Percentiles rank a stretch among this genome's conserved stretches.
phyloP scores from a whole-genome alignment of 2,113 vertebrate species.

The Oryzias melastigma region DNA sequence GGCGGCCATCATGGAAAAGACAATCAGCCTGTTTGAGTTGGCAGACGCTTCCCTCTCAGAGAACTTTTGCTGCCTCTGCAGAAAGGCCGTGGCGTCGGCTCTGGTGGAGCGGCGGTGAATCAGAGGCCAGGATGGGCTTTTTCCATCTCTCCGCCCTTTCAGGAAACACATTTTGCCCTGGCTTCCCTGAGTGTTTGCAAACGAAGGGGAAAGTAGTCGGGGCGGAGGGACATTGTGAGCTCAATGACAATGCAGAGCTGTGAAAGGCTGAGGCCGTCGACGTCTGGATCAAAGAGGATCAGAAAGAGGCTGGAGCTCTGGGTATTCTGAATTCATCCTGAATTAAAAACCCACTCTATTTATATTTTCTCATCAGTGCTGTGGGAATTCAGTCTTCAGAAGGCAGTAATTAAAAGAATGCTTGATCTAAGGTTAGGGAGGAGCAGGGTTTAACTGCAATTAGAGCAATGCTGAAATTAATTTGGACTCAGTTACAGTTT shows the following conservation, averaged over 20 bases:
- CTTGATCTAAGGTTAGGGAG: conserved; percentile 73
- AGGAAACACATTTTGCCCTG: conserved; percentile 97
- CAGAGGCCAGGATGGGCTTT: conserved; percentile 90
- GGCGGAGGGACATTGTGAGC: conserved; percentile 46
- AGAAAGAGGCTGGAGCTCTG: conserved; percentile 20
- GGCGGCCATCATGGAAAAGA: conserved; percentile 86
- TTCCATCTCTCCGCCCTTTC: conserved; percentile 93
- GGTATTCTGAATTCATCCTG: conserved; percentile 24
- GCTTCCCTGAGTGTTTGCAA: conserved; percentile 70
- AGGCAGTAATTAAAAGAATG: conserved; percentile 73
- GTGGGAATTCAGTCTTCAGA: conserved; percentile 62
- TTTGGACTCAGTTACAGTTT: conserved; percentile 76
- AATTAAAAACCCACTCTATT: conserved; percentile 63
- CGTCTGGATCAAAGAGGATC: not conserved
- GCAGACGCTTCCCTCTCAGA: conserved; percentile 86
- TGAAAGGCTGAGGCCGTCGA: conserved; percentile 66
- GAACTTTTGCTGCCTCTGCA: conserved; percentile 95
- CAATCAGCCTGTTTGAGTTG: conserved; percentile 92
- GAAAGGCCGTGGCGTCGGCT: conserved; percentile 85
- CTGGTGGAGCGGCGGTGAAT: conserved; percentile 81
- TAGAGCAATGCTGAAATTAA: conserved; percentile 74
- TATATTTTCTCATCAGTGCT: conserved; percentile 71
- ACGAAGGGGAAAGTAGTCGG: conserved; percentile 37
- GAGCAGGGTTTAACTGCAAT: conserved; percentile 79
- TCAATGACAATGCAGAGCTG: conserved; percentile 82